Evolutionary conservation across 2,888 invertebrate species (phyloP).

Genomic region (Andrena trimmerana): DNA sequence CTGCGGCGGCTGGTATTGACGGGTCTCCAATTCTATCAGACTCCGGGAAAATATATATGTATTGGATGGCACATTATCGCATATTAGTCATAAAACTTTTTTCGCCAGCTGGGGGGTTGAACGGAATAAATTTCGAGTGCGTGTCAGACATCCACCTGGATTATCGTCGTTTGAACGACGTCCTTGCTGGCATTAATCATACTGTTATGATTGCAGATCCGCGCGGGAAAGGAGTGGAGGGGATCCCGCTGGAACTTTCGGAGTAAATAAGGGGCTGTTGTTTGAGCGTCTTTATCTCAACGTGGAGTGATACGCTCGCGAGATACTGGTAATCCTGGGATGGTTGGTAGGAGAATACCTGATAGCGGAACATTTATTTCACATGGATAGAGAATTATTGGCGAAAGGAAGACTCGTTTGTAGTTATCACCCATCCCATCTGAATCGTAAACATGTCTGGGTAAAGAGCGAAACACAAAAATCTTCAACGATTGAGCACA

Average conservation of each 20-base stretch:
- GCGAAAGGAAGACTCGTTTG: not conserved
- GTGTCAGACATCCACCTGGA: slow-evolving; percentile 72
- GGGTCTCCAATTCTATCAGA: slow-evolving; percentile 79
- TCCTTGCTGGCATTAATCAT: slow-evolving; percentile 57
- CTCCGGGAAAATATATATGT: slow-evolving; percentile 74
- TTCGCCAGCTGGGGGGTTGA: slow-evolving; percentile 36
- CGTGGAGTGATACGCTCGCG: not conserved
- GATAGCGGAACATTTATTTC: not conserved
- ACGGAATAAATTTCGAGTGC: slow-evolving; percentile 74
- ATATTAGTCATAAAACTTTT: slow-evolving; percentile 81
- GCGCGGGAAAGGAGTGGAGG: not conserved
- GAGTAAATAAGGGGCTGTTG: slow-evolving; percentile 1
- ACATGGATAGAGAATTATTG: not conserved
- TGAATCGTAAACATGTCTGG: not conserved
- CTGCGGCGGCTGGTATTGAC: slow-evolving; percentile 80
- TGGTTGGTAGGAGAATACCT: too few relatives aligned
- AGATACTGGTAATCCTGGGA: not conserved
- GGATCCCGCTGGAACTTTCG: not conserved
- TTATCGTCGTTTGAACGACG: slow-evolving; percentile 62
- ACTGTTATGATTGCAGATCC: slow-evolving; percentile 9
- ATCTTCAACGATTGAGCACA: too few relatives aligned
- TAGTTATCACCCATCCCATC: not conserved
- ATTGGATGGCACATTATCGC: slow-evolving; percentile 80
- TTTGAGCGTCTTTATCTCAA: not conserved
- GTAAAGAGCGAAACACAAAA: not conserved